A percentile compares a stretch with the other conserved stretches of the same genome.
Evolutionary conservation across 2,888 invertebrate species (phyloP).

Genomic region (Linyphia triangularis): DNA sequence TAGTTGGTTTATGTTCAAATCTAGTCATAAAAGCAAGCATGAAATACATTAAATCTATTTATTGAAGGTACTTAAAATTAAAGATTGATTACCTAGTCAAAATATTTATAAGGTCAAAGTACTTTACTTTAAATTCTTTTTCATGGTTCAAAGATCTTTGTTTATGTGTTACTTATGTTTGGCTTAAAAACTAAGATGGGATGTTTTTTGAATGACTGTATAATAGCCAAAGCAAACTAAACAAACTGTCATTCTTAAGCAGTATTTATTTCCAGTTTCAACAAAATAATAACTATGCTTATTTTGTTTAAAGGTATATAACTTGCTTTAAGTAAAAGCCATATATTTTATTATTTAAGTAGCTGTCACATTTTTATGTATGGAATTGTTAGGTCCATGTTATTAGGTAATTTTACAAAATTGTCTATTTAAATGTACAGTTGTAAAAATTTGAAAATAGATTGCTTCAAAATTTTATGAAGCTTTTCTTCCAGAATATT

Average conservation of each 20-base stretch:
- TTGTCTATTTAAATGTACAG: no score
- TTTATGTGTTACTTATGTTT: neutral
- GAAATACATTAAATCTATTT: neutral
- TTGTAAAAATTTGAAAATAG: no score
- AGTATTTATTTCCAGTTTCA: no score
- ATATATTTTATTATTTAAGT: no score
- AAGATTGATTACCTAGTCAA: neutral
- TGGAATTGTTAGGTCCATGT: no score
- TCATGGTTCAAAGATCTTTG: neutral
- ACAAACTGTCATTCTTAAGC: no score
- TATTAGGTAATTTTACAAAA: no score
- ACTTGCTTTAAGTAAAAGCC: neutral
- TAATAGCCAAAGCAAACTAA: no score
- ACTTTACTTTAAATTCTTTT: neutral
- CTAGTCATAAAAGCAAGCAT: slow-evolving; percentile 4
- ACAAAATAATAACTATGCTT: neutral
- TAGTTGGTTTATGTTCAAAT: neutral
- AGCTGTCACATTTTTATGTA: no score
- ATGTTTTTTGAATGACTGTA: no score
- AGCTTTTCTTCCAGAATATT: no score
- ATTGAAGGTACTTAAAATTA: neutral
- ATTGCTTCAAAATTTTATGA: no score
- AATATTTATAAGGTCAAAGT: neutral
- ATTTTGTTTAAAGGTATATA: neutral
- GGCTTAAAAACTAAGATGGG: neutral